Percentiles rank a stretch among this genome's conserved stretches.
These are phyloP conservation scores for Hydrotaea diabolus DNA, from an alignment of 2,888 invertebrate species.

Conservation along the genomic window DNA sequence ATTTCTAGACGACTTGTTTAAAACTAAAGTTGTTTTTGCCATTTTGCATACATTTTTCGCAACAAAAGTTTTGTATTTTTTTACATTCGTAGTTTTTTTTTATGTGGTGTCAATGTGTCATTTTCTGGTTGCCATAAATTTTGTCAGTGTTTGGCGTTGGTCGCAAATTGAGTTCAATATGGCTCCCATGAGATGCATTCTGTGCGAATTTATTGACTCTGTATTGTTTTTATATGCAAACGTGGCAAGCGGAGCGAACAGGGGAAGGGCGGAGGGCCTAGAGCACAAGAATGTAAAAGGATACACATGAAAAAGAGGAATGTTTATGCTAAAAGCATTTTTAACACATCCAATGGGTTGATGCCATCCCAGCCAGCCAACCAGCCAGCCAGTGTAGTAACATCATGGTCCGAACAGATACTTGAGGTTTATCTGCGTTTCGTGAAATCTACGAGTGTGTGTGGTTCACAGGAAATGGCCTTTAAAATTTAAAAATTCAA, in stretches of 20 bases:
- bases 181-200: slow-evolving; percentile 68
- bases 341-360: slow-evolving; percentile 64
- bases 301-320: slow-evolving; percentile 31
- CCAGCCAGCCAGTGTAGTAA: not conserved
- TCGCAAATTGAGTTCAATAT: slow-evolving; percentile 68
- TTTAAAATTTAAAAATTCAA: slow-evolving; percentile 43
- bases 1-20: not conserved
- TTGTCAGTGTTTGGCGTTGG: slow-evolving; percentile 66
- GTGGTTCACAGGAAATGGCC: not conserved
- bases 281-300: slow-evolving; percentile 22
- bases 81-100: slow-evolving; percentile 33
- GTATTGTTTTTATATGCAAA: slow-evolving; percentile 67
- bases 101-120: slow-evolving; percentile 68
- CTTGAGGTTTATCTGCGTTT: slow-evolving; percentile 10
- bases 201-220: slow-evolving; percentile 66
- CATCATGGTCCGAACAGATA: slow-evolving; percentile 3
- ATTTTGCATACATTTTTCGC: slow-evolving; percentile 11
- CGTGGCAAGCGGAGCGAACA: slow-evolving; percentile 7
- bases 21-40: slow-evolving; percentile 13
- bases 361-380: not conserved
- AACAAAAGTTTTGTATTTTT: not conserved
- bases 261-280: too few relatives aligned
- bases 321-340: slow-evolving; percentile 67
- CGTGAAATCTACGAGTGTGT: not conserved
- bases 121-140: slow-evolving; percentile 68